Percentiles rank a stretch among this genome's conserved stretches.
Evolutionary conservation across 2,797 vertebrate species (phyloP).

Genomic region (Lutjanus campechanus): DNA sequence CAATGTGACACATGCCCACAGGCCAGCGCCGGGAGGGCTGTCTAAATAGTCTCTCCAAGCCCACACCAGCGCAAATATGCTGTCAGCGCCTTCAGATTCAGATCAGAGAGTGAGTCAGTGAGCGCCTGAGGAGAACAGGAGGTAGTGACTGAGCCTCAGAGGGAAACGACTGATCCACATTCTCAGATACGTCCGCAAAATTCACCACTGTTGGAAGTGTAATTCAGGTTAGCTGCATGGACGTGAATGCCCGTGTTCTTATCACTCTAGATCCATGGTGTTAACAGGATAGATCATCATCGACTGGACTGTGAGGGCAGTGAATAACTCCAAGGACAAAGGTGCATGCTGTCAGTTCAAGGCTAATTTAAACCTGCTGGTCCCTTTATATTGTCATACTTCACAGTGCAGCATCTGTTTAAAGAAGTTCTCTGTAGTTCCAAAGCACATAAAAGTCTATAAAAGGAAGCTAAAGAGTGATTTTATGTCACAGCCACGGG

Average conservation of each 20-base stretch:
- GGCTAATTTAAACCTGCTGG: background rate
- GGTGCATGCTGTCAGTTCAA: background rate
- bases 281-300: constrained; percentile 2
- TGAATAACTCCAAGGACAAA: constrained; percentile 4
- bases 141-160: background rate
- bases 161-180: background rate
- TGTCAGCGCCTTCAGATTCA: constrained; percentile 38
- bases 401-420: background rate
- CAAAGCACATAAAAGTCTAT: background rate
- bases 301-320: background rate
- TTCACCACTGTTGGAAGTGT: background rate
- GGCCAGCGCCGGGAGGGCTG: constrained; percentile 33
- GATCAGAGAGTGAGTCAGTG: constrained; percentile 22
- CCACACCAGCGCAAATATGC: constrained; percentile 55
- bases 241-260: background rate
- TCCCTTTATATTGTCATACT: background rate
- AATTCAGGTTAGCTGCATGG: background rate
- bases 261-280: background rate
- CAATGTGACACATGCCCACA: constrained; percentile 55
- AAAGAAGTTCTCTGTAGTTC: background rate
- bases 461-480: background rate
- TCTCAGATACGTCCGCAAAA: background rate
- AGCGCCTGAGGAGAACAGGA: constrained; percentile 1
- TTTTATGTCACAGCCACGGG: background rate
- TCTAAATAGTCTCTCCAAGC: constrained; percentile 50